Evolutionary conservation across 2,113 vertebrate species (phyloP).

Genomic region (Amia ocellicauda): DNA sequence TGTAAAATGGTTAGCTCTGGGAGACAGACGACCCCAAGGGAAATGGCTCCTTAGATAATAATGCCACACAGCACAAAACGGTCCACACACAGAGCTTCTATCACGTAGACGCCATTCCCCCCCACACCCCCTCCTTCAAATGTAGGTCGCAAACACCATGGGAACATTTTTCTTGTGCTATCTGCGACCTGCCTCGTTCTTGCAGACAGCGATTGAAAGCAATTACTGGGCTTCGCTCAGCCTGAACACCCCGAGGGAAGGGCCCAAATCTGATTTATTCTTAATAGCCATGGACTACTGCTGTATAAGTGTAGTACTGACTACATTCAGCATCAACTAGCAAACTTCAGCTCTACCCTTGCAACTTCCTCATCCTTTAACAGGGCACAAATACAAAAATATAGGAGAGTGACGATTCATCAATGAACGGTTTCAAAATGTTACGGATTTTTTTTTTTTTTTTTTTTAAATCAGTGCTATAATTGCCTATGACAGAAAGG

Average conservation of each 20-base stretch:
- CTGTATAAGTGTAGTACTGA: slow-evolving; percentile 10
- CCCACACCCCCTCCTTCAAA: no score
- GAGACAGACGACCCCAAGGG: slow-evolving; percentile 1
- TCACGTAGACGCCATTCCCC: background rate
- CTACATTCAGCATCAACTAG: background rate
- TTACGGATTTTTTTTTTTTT: no score
- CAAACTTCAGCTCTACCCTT: background rate
- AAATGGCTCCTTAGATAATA: slow-evolving; percentile 7
- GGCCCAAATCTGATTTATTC: slow-evolving; percentile 25
- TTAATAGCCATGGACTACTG: slow-evolving; percentile 20
- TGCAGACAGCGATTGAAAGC: slow-evolving; percentile 13
- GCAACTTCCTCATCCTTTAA: background rate
- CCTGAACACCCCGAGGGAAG: slow-evolving; percentile 14
- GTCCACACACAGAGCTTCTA: background rate
- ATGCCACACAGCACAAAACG: slow-evolving; percentile 5
- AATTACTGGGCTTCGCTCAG: slow-evolving; percentile 21
- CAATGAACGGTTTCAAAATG: no score
- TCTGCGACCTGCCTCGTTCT: slow-evolving; percentile 15
- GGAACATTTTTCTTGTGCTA: slow-evolving; percentile 8
- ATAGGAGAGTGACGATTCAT: no score
- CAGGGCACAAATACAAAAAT: background rate
- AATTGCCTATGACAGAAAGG: no score
- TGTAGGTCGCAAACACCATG: slow-evolving; percentile 4
- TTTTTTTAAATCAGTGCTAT: no score
- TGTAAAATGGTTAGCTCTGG: background rate